A percentile compares a stretch with the other conserved stretches of the same genome.
Conservation (phyloP, 2,888 invertebrate genomes). For the Lochmaea crataegi region DNA sequence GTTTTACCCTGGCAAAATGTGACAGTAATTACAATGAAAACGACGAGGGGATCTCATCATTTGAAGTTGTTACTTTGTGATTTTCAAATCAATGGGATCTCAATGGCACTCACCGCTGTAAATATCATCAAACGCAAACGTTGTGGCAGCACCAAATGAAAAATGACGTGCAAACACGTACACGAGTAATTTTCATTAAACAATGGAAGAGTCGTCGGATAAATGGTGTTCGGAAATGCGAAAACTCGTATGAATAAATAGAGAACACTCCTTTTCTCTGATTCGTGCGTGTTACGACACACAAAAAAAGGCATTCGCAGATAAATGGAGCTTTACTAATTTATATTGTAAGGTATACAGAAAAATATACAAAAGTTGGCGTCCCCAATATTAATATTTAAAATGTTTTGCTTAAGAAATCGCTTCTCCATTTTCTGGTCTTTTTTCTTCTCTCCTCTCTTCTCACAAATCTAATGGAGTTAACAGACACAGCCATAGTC, state of each 20-base stretch:
- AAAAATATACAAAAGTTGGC: too few relatives aligned
- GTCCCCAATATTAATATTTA: too few relatives aligned
- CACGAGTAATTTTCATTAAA: conserved; percentile 44
- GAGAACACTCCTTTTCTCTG: conserved; percentile 11
- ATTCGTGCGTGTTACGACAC: background rate
- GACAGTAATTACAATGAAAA: conserved; percentile 36
- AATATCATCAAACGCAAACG: conserved; percentile 37
- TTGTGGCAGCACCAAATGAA: conserved; percentile 39
- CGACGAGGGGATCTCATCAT: conserved; percentile 30
- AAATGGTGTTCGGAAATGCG: conserved; percentile 26
- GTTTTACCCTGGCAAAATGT: conserved; percentile 17
- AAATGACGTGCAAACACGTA: conserved; percentile 46
- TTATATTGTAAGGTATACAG: too few relatives aligned
- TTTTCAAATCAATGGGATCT: conserved; percentile 36
- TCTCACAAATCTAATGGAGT: too few relatives aligned
- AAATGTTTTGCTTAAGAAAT: too few relatives aligned
- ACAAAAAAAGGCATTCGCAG: background rate
- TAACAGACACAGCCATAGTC: too few relatives aligned
- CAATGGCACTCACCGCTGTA: conserved; percentile 31
- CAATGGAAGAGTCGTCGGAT: conserved; percentile 39
- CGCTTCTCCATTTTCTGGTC: too few relatives aligned
- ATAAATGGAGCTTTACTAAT: background rate
- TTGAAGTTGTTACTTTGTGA: conserved; percentile 35
- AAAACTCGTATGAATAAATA: conserved; percentile 32
- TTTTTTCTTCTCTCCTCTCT: too few relatives aligned